Conservation (phyloP, 2,113 vertebrate species). For the Machaerirhynchus nigripectus region DNA sequence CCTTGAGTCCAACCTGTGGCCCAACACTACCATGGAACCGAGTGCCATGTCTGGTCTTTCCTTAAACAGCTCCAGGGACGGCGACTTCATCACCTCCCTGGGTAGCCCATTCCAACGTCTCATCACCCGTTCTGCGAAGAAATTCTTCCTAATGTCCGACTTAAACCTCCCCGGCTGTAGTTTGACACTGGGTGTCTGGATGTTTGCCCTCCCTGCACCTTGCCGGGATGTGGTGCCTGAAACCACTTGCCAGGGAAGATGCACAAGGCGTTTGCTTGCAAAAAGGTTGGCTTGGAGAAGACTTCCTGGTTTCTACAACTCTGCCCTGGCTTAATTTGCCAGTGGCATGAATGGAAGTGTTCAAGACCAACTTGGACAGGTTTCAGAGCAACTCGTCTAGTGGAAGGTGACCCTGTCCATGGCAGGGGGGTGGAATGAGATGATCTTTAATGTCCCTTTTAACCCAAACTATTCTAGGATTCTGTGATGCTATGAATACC, state of each 20-base stretch:
- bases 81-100: not conserved
- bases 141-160: not conserved
- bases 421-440: not conserved
- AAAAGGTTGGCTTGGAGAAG: not conserved
- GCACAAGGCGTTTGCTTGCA: rapidly evolving
- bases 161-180: not conserved
- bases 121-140: not conserved
- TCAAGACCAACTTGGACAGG: not conserved
- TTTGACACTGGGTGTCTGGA: too few species aligned
- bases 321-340: not conserved
- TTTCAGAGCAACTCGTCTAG: not conserved
- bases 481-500: not conserved
- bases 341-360: not conserved
- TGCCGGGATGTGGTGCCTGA: not conserved
- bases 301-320: not conserved
- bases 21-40: too few species aligned
- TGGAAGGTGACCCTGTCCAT: not conserved
- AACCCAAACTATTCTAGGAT: not conserved
- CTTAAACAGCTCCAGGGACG: not conserved
- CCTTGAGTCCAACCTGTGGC: not conserved
- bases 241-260: rapidly evolving
- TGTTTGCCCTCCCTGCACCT: too few species aligned
- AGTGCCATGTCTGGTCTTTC: not conserved
- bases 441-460: not conserved
- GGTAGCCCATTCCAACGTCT: not conserved